A percentile compares a stretch with the other conserved stretches of the same genome.
Conservation (phyloP, 2,797 vertebrate species). For the Pempheris klunzingeri region DNA sequence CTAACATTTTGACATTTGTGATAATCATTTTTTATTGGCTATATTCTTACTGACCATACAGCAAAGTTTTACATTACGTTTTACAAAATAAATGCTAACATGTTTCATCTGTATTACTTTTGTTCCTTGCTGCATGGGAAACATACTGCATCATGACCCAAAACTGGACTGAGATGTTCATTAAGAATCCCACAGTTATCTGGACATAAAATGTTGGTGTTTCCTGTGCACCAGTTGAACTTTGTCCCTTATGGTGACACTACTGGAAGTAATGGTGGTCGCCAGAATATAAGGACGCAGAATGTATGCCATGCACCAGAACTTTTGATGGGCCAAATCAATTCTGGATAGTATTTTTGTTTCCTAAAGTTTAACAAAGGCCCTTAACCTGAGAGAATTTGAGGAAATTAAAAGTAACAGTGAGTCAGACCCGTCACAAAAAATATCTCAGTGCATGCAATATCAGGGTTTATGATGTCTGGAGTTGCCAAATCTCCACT, state of each 20-base stretch:
- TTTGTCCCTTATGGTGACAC: too few relatives aligned
- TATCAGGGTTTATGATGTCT: constrained; percentile 25
- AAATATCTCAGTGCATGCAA: constrained; percentile 15
- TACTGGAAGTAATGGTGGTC: too few relatives aligned
- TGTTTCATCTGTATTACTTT: neutral
- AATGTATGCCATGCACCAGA: neutral
- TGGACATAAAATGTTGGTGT: too few relatives aligned
- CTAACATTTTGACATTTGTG: neutral
- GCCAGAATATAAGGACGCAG: too few relatives aligned
- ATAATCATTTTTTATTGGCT: neutral
- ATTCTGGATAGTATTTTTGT: neutral
- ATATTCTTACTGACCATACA: neutral
- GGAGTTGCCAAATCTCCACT: constrained; percentile 27
- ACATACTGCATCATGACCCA: neutral
- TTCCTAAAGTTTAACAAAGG: neutral
- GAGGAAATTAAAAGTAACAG: constrained; percentile 8
- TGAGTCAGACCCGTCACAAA: constrained; percentile 18
- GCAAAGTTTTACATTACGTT: neutral
- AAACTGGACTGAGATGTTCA: too few relatives aligned
- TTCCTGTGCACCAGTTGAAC: too few relatives aligned
- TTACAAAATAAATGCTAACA: neutral
- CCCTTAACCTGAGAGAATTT: neutral
- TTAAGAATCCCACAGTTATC: too few relatives aligned
- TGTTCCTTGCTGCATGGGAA: neutral
- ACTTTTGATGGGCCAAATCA: neutral